phyloP scores from a whole-genome alignment of 2,888 invertebrate species.

The Parthenolecanium corni region DNA sequence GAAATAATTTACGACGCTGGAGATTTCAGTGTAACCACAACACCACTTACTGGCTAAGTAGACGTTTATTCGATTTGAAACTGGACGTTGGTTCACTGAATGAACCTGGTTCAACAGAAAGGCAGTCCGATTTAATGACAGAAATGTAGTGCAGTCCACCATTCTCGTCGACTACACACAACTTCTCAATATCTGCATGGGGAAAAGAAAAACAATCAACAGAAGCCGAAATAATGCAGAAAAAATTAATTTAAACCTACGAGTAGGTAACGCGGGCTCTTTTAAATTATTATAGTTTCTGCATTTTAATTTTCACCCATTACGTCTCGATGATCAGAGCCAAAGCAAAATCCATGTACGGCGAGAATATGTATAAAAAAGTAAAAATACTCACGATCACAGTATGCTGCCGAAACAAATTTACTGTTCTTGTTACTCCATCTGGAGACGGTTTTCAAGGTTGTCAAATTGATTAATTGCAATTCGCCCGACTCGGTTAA shows the following conservation, averaged over 20 bases:
- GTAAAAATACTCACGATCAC: conserved; percentile 59
- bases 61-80: background rate
- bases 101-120: background rate
- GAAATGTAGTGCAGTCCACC: conserved; percentile 14
- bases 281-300: background rate
- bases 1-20: background rate
- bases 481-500: conserved; percentile 66
- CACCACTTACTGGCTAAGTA: background rate
- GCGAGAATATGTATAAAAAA: too few relatives aligned
- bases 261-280: background rate
- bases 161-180: conserved; percentile 13
- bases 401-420: conserved; percentile 73
- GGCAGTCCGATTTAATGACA: conserved; percentile 5
- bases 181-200: conserved; percentile 16
- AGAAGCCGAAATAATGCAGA: background rate
- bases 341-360: too few relatives aligned
- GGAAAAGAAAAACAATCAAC: background rate
- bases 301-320: too few relatives aligned
- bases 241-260: background rate
- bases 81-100: background rate
- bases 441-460: conserved; percentile 11
- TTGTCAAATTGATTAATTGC: conserved; percentile 40
- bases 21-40: background rate
- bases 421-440: conserved; percentile 33
- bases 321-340: too few relatives aligned